phyloP scores from a whole-genome alignment of 2,888 invertebrate genomes.

The Standfussiana lucernea region DNA sequence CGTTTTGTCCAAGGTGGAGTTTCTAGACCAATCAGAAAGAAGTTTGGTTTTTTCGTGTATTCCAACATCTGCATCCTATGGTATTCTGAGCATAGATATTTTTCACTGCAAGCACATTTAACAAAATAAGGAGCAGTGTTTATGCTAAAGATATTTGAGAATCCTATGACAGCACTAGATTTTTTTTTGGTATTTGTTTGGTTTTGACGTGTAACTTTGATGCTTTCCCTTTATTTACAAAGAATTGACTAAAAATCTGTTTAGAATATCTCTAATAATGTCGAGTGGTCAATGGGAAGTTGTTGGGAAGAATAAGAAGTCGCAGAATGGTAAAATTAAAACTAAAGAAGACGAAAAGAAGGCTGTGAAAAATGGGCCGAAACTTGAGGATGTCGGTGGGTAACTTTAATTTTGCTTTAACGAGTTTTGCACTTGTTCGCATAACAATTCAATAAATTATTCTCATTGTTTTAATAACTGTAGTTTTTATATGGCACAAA shows the following conservation, averaged over 20 bases:
- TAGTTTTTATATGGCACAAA: neutral
- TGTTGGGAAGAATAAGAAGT: constrained; percentile 92
- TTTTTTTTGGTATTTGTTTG: constrained; percentile 79
- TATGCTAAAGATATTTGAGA: constrained; percentile 33
- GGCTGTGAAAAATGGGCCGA: constrained; percentile 91
- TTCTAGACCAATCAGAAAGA: constrained; percentile 79
- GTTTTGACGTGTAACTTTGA: constrained; percentile 87
- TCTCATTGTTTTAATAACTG: neutral
- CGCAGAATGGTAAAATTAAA: constrained; percentile 89
- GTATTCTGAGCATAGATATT: constrained; percentile 44
- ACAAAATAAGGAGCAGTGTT: neutral
- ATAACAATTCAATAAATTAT: neutral
- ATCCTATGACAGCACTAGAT: neutral
- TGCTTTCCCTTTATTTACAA: constrained; percentile 85
- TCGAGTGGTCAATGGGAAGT: constrained; percentile 93
- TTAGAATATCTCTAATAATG: constrained; percentile 77
- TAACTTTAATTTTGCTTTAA: constrained; percentile 67
- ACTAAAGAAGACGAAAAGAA: constrained; percentile 92
- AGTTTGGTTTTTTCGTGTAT: constrained; percentile 61
- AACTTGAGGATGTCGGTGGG: constrained; percentile 95
- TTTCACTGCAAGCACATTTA: neutral
- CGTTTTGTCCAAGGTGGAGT: constrained; percentile 88
- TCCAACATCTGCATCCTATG: constrained; percentile 14
- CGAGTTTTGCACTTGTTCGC: constrained; percentile 1
- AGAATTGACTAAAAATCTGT: constrained; percentile 73